Evolutionary conservation across 2,888 invertebrate genomes (phyloP), one percentile per base, ranked within the genome.

Genomic region (Anagyrus pseudococci): DNA sequence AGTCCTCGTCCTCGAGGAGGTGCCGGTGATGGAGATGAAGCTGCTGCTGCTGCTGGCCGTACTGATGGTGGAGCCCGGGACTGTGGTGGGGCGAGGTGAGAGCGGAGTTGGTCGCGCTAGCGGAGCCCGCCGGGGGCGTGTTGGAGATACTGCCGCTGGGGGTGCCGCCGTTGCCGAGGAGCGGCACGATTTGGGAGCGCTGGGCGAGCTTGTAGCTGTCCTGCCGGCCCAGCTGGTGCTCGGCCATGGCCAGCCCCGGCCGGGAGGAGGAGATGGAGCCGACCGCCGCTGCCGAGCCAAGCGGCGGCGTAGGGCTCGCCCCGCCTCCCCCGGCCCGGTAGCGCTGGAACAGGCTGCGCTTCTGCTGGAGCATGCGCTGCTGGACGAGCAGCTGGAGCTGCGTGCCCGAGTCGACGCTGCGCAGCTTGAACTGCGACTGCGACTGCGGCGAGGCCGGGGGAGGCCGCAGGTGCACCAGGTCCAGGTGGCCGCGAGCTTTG

Each of bases 181-280:
- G 91, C 7, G 92, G 91, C 71, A 93, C 81, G 53, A 92, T 91
- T 73, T 90, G 92, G 72, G 90, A 91, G 76, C 93, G 91, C 76
- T 93, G 93, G 33, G 93, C 93, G 71, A 94, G 87, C 82, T 94
- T 94, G 80, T 93, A 94, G 72, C 93, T 93, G 70, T 93, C 91
- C 76, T 94, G 94, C 6, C 94, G 84, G 48, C 93, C 84, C 86
- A 94, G 40, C 90, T 75, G 92, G 91, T 60, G 92, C 85, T 46
- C 89, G 22, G 13, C 33, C 33, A 37, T 2, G 33, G 8, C 3
- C 8, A 37, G 3, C 13, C n/a, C n/a, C 8, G 33, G 33, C 13
- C 33, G 3, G 33, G 2, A 2, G 33, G 15, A 2, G 8, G 15
- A 8, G 15, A 62, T 56, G 2, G 66, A 63, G 33, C 67, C 62